Evolutionary conservation across 2,113 vertebrate genomes (phyloP).

Genomic region (Cyprinodon brontotheroides): DNA sequence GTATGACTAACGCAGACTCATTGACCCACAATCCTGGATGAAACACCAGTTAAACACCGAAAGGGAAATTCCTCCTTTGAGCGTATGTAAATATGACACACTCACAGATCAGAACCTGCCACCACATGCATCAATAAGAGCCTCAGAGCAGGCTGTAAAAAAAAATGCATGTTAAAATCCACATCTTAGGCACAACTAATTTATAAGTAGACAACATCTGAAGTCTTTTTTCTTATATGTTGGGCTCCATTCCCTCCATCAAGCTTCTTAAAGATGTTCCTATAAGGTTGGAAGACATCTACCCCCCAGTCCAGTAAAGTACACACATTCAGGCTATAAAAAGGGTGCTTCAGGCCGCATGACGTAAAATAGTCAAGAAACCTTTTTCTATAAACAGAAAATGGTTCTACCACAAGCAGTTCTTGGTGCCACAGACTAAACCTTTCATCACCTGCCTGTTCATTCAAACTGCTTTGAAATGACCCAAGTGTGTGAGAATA

Average conservation of each 20-base stretch:
- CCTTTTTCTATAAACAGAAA: background rate
- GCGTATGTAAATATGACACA: background rate
- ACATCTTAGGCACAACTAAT: background rate
- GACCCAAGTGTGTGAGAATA: background rate
- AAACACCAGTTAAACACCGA: background rate
- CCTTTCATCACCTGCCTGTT: background rate
- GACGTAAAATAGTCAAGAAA: background rate
- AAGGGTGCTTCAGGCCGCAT: background rate
- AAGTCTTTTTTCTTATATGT: background rate
- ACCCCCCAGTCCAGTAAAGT: slow-evolving; percentile 25
- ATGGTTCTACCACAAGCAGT: background rate
- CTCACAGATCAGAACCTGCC: background rate
- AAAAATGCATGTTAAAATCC: background rate
- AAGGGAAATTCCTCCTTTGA: background rate
- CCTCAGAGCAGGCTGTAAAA: background rate
- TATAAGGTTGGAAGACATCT: slow-evolving; percentile 25
- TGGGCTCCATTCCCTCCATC: background rate
- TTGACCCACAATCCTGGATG: background rate
- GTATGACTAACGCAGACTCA: background rate
- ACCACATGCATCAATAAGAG: background rate
- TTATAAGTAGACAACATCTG: background rate
- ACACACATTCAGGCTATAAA: background rate
- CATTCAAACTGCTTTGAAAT: background rate
- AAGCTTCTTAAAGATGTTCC: background rate
- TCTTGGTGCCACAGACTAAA: background rate